These are phyloP conservation scores for human (Homo sapiens) DNA, from an alignment of 2,113 vertebrate species.

Conservation along the genomic window GRCh38 chr3:153481001-153481500, in stretches of 20 bases:
- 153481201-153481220: constrained; percentile 15
- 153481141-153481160: constrained; percentile 23
- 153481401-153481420: not conserved
- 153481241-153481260: not conserved
- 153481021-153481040: constrained; percentile 6
- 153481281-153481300: constrained; percentile 34
- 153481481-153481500: not conserved
- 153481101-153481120: constrained; percentile 57
- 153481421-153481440: not conserved
- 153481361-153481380: constrained; percentile 9
- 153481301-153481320: not conserved
- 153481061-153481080: not conserved
- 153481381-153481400: not conserved
- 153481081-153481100: constrained; percentile 40
- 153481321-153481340: not conserved
- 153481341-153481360: not conserved
- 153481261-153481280: not conserved
- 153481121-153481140: not conserved
- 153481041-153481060: constrained; percentile 17
- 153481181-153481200: constrained; percentile 43
- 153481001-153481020: constrained; percentile 23
- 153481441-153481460: constrained; percentile 32
- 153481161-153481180: not conserved
- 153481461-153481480: not conserved
- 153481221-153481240: not conserved